phyloP scores from a whole-genome alignment of 2,113 vertebrate species.

The Mesoclemmys tuberculata region DNA sequence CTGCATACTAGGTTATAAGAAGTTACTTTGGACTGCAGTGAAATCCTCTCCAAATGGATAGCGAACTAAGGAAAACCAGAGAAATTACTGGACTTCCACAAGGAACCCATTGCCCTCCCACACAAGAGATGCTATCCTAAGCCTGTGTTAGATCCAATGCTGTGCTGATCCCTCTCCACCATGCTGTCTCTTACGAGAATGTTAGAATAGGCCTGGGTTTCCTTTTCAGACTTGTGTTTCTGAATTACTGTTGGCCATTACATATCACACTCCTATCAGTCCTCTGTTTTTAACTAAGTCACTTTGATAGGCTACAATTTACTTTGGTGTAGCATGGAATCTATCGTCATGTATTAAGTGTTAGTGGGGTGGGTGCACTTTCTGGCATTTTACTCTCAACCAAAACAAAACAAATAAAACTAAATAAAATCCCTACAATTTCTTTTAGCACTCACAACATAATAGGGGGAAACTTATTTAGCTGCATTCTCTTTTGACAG shows the following conservation, averaged over 20 bases:
- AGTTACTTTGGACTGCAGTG: neutral
- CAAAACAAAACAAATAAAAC: neutral
- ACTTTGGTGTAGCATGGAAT: too few relatives aligned
- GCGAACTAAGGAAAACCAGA: neutral
- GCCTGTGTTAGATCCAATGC: neutral
- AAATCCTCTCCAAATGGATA: neutral
- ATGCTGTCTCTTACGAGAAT: neutral
- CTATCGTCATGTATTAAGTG: neutral
- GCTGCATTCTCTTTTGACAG: neutral
- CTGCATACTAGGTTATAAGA: neutral
- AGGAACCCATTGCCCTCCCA: neutral
- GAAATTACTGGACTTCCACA: neutral
- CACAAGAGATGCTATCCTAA: neutral
- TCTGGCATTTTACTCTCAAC: neutral
- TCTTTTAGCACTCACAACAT: neutral
- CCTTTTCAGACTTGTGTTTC: neutral
- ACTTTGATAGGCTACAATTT: neutral
- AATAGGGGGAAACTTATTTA: neutral
- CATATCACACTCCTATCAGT: neutral
- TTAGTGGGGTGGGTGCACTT: neutral
- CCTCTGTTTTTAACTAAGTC: neutral
- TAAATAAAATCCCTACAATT: neutral
- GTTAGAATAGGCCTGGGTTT: neutral
- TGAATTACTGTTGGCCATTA: neutral
- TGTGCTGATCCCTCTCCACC: too few relatives aligned